Percentiles rank a stretch among this genome's conserved stretches.
Evolutionary conservation across 2,113 vertebrate species (phyloP).

Genomic region (Leucosticte australis): DNA sequence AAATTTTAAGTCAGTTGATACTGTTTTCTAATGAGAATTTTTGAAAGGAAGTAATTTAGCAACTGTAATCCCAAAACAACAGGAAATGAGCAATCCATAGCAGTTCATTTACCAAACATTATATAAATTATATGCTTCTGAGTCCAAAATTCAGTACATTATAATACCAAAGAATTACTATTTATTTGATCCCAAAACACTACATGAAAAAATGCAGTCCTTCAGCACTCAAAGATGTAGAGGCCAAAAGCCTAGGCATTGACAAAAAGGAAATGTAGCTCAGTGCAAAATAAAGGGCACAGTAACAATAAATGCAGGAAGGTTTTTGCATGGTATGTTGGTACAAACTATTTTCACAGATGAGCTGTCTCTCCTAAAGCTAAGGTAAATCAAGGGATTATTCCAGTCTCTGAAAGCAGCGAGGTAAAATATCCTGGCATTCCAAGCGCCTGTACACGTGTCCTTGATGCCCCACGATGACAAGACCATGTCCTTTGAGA

Average conservation of each 20-base stretch:
- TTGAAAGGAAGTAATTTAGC: constrained; percentile 3
- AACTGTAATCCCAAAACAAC: neutral
- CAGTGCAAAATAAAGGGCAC: neutral
- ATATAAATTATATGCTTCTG: neutral
- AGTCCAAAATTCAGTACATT: neutral
- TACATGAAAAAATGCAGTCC: neutral
- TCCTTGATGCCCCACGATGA: rapidly evolving
- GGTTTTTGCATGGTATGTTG: neutral
- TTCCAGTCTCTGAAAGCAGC: neutral
- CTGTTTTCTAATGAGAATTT: neutral
- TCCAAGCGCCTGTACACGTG: neutral
- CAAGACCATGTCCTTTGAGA: neutral
- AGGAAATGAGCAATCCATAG: neutral
- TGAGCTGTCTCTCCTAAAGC: neutral
- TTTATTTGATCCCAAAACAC: neutral
- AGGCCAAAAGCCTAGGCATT: neutral
- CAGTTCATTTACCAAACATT: neutral
- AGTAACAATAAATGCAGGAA: neutral
- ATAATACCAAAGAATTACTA: neutral
- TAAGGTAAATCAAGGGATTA: rapidly evolving
- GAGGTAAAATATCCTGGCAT: neutral
- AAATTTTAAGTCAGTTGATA: neutral
- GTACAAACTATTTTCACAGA: neutral
- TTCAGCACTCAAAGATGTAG: neutral
- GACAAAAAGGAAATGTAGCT: neutral